These are phyloP conservation scores for Harpalus rufipes DNA, from an alignment of 2,888 invertebrate species.

Conservation along the genomic window DNA sequence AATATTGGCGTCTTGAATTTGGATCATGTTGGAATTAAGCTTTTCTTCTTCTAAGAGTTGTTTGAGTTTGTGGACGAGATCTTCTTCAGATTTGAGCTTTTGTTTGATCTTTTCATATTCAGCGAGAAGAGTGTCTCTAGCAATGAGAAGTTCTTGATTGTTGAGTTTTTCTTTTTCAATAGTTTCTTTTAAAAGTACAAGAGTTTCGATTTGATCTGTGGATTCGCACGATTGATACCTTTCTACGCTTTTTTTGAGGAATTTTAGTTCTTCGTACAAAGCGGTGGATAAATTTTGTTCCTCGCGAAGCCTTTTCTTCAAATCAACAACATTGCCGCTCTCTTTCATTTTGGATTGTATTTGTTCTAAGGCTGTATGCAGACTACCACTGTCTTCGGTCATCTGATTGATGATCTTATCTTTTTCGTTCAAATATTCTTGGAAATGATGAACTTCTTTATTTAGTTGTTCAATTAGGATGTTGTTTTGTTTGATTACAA, in stretches of 20 bases:
- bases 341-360: conserved; percentile 79
- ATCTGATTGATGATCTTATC: conserved; percentile 81
- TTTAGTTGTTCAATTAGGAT: conserved; percentile 75
- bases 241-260: conserved; percentile 68
- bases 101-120: conserved; percentile 78
- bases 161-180: conserved; percentile 78
- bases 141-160: conserved; percentile 77
- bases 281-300: conserved; percentile 77
- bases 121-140: conserved; percentile 78
- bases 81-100: conserved; percentile 78
- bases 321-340: conserved; percentile 80
- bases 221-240: conserved; percentile 73
- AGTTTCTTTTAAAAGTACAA: conserved; percentile 75
- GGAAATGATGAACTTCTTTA: conserved; percentile 80
- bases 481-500: conserved; percentile 70
- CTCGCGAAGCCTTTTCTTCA: conserved; percentile 80
- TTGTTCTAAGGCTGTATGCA: conserved; percentile 79
- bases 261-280: conserved; percentile 74
- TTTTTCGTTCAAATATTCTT: conserved; percentile 80
- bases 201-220: conserved; percentile 69
- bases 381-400: conserved; percentile 79
- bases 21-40: conserved; percentile 79
- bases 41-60: conserved; percentile 81
- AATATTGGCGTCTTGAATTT: conserved; percentile 84
- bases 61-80: conserved; percentile 80